A percentile compares a stretch with the other conserved stretches of the same genome.
These are phyloP conservation scores for Microchirus variegatus DNA, from an alignment of 2,797 vertebrate species.

Conservation along the genomic window DNA sequence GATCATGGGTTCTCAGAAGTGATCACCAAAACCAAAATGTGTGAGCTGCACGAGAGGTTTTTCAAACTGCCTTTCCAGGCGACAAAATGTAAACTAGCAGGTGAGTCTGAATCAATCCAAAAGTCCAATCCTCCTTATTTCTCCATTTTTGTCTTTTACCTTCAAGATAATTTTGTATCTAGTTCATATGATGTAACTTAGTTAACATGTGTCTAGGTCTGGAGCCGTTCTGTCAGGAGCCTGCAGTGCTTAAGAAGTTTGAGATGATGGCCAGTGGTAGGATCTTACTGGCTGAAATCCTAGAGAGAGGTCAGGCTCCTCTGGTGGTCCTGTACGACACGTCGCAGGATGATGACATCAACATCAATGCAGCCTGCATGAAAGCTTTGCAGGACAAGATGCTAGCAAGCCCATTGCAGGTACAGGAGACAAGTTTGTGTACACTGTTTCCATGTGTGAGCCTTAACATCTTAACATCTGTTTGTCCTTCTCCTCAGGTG, in stretches of 20 bases:
- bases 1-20: conserved; percentile 95
- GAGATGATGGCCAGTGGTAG: conserved; percentile 89
- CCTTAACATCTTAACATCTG: neutral
- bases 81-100: conserved; percentile 93
- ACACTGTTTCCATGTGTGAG: no score
- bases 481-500: conserved; percentile 74
- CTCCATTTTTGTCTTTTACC: neutral
- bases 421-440: conserved; percentile 45
- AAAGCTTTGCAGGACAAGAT: conserved; percentile 90
- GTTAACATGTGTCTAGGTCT: conserved; percentile 80
- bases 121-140: neutral
- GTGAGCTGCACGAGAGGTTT: conserved; percentile 88
- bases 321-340: conserved; percentile 94
- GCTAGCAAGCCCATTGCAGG: conserved; percentile 87
- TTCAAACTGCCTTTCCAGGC: conserved; percentile 91
- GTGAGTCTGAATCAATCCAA: conserved; percentile 75
- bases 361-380: conserved; percentile 92
- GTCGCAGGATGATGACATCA: conserved; percentile 96
- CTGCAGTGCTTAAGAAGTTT: conserved; percentile 87
- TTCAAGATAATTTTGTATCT: neutral
- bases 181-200: neutral
- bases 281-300: conserved; percentile 93
- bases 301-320: conserved; percentile 84
- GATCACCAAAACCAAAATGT: conserved; percentile 86
- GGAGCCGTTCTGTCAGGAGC: conserved; percentile 89